Base-by-base conservation (phyloP, 2,113 vertebrate species). In the Eulemur rufifrons region DNA sequence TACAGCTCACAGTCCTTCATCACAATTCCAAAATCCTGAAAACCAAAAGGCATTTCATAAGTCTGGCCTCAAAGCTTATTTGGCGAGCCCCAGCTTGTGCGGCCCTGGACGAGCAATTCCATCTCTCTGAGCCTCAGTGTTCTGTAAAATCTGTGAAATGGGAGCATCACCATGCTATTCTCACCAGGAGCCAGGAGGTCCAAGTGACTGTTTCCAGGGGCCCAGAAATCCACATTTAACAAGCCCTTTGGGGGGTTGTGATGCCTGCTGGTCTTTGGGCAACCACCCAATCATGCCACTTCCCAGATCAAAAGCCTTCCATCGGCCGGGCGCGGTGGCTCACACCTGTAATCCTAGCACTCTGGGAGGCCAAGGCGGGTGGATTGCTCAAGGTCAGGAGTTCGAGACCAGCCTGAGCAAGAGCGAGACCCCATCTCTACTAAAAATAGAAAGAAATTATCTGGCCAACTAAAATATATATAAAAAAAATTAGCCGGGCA, bases 121-220 rank as follows among this genome's bases (percentile, higher is more conserved):
- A 7, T 1, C 34, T 32, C 11, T 52, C 47, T 1, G 9, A 64
- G 52, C 61, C 71, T 86, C 73, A 12, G 29, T 11, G n/a, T 71
- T 73, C 42, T 0, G 8, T 73, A 34, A 37, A 21, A 11, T 17
- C 69, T 56, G 37, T 69, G 45, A n/a, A 71, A 13, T 7, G 27
- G 61, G 39, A 23, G 6, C 11, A 7, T 11, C 37, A 1, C 32
- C 18, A 0, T 0, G 2, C 25, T 71, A 37, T 89, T 20, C 29
- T 37, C 14, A 11, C 12, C 3, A 0, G 25, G 63, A 23, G 12
- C 29, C 27, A 0, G 0, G 12, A 63, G 52, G 29, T 18, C 69
- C 3, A 17, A 27, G 25, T 0, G 45, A 34, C 37, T 0, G 0
- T 11, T 68, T 68, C 2, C 0, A 4, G 42, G 50, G 66, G 69